phyloP scores from a whole-genome alignment of 2,888 invertebrate genomes.

The Eupeodes latifasciatus region DNA sequence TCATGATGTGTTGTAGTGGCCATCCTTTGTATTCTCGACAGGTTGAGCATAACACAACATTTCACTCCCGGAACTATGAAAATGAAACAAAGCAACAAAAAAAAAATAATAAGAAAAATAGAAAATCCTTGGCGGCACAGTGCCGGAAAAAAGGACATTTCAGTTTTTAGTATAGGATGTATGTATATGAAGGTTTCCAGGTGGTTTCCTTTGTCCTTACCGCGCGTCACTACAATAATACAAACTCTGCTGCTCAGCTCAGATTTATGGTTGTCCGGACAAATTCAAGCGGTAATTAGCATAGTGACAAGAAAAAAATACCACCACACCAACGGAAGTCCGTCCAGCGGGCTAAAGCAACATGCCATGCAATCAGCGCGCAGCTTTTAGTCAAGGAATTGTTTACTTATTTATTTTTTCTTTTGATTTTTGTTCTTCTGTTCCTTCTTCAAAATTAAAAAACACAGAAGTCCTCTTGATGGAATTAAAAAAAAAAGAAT shows the following conservation, averaged over 20 bases:
- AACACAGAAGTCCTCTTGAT: slow-evolving; percentile 13
- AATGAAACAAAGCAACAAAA: neutral
- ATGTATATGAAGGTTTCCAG: slow-evolving; percentile 23
- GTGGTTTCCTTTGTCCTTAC: slow-evolving; percentile 1
- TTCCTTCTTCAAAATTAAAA: slow-evolving; percentile 59
- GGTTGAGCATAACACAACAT: slow-evolving; percentile 69
- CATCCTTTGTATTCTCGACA: slow-evolving; percentile 65
- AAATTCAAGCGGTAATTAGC: slow-evolving; percentile 72
- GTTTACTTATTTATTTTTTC: slow-evolving; percentile 8
- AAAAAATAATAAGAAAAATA: neutral
- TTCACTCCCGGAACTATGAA: slow-evolving; percentile 64
- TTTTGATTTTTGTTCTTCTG: slow-evolving; percentile 16
- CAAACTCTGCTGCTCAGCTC: slow-evolving; percentile 36
- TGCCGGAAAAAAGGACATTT: slow-evolving; percentile 13
- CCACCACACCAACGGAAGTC: slow-evolving; percentile 58
- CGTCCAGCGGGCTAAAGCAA: slow-evolving; percentile 39
- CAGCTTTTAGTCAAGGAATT: slow-evolving; percentile 51
- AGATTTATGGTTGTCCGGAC: slow-evolving; percentile 74
- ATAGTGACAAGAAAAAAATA: slow-evolving; percentile 60
- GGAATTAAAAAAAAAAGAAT: slow-evolving; percentile 24
- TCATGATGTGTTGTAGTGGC: slow-evolving; percentile 66
- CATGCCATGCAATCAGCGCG: slow-evolving; percentile 72
- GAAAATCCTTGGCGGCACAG: neutral
- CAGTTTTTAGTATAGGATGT: neutral
- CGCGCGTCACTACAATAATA: neutral